Base-by-base conservation (phyloP, 2,113 vertebrate species). In the Pomatostomus ruficeps region DNA sequence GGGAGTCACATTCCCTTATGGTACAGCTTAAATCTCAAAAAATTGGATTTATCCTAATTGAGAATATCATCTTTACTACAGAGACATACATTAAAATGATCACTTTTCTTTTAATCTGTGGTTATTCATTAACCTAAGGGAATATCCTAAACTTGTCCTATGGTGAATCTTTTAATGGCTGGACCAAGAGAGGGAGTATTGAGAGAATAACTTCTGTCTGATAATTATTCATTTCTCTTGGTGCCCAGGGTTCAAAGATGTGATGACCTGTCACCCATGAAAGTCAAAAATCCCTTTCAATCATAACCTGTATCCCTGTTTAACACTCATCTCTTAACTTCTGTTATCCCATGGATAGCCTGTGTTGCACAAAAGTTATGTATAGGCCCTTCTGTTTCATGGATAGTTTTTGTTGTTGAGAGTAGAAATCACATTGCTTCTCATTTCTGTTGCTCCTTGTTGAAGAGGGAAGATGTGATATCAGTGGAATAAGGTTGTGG, bases 111-210 rank as follows among this genome's bases (percentile, higher is more conserved):
- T 24, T 22, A 8, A 26, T 52, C 35, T 55, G 15, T 81, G 33
- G 23, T 7, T 80, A 33, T 59, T 97, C 49, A 86, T 97, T 96
- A 94, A 81, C 43, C 38, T 78, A 51, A 73, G 33, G 89, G 52
- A 95, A 65, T 63, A 83, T 67, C 51, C 63, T 51, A 25, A 94
- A 74, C 62, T 79, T 79, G 23, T 62, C 23, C 51, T 54, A 0
- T 10, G 48, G 78, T 93, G 76, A 94, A 59, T 38, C 25, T 68
- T 93, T 82, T 77, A 85, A 63, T 66, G 80, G 17, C n/a, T 82
- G 52, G 26, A 46, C 51, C 70, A 94, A 23, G 31, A 55, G 63
- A 76, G 93, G 48, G 38, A n/a, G 15, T 45, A 88, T 45, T 87
- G 91, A 68, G 57, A 36, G 61, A 5, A 6, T 0, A 3, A n/a